Conservation (phyloP, 2,113 vertebrate species). For the Plectropomus leopardus region DNA sequence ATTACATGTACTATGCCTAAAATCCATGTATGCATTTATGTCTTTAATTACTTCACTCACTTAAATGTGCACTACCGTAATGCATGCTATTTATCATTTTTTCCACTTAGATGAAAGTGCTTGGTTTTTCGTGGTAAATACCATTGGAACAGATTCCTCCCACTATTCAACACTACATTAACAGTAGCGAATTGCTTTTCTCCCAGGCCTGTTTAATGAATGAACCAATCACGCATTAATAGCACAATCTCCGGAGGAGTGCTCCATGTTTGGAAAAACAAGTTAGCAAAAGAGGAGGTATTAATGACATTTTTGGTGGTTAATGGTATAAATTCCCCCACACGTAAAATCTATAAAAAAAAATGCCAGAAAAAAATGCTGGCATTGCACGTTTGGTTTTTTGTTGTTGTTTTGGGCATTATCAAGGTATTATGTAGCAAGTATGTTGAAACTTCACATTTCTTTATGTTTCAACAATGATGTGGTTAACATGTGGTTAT, state of each 20-base stretch:
- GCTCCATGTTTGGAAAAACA: slow-evolving; percentile 12
- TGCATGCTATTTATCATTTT: neutral
- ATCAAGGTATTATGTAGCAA: no score
- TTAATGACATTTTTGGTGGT: neutral
- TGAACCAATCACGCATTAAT: slow-evolving; percentile 38
- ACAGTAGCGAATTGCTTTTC: slow-evolving; percentile 26
- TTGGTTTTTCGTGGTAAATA: slow-evolving; percentile 2
- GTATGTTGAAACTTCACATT: no score
- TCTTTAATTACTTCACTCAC: neutral
- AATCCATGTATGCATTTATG: neutral
- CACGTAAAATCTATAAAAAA: no score
- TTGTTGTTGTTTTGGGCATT: no score
- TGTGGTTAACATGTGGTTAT: no score
- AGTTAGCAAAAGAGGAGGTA: neutral
- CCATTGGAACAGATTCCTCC: neutral
- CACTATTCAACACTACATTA: slow-evolving; percentile 20
- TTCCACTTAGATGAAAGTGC: neutral
- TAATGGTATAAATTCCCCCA: neutral
- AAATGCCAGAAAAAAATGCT: no score
- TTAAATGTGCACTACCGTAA: neutral
- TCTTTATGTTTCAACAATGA: no score
- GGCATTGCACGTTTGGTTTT: no score
- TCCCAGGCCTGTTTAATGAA: slow-evolving; percentile 36
- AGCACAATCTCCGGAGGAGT: slow-evolving; percentile 23
- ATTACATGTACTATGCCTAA: neutral